Conservation (phyloP, 2,797 vertebrate genomes). For the Molossus alvarezi region DNA sequence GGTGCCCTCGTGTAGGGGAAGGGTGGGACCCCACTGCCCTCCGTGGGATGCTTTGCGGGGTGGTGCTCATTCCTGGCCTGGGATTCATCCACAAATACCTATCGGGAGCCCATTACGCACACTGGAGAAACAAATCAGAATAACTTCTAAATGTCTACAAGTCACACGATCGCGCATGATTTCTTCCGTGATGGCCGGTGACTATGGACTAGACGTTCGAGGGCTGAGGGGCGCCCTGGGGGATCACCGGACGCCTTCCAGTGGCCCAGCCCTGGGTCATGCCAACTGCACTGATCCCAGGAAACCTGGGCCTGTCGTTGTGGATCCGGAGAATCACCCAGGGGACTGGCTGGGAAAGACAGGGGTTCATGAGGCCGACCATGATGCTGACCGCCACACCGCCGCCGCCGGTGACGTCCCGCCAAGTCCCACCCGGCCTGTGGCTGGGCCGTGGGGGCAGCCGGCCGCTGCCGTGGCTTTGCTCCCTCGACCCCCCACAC, state of each 20-base stretch:
- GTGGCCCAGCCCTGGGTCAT: not conserved
- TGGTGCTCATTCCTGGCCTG: not conserved
- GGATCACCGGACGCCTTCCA: not conserved
- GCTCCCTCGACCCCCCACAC: too few relatives aligned
- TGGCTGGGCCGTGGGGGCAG: too few relatives aligned
- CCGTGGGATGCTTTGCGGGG: not conserved
- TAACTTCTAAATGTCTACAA: not conserved
- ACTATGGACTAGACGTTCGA: not conserved
- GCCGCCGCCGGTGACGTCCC: too few relatives aligned
- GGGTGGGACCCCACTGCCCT: too few relatives aligned
- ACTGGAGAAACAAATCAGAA: not conserved
- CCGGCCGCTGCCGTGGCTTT: too few relatives aligned
- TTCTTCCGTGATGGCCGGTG: not conserved
- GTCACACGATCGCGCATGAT: accelerated
- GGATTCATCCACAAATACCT: not conserved
- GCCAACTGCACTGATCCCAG: too few relatives aligned
- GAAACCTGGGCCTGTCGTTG: too few relatives aligned
- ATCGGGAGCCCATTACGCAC: not conserved
- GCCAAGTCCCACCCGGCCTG: too few relatives aligned
- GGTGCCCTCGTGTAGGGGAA: not conserved
- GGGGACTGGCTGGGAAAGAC: too few relatives aligned
- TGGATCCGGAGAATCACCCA: too few relatives aligned
- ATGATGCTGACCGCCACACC: too few relatives aligned
- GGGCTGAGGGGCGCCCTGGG: not conserved
- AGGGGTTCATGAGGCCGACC: too few relatives aligned